phyloP scores from a whole-genome alignment of 64 coral and sea anemone species.

The Montipora sp. region DNA sequence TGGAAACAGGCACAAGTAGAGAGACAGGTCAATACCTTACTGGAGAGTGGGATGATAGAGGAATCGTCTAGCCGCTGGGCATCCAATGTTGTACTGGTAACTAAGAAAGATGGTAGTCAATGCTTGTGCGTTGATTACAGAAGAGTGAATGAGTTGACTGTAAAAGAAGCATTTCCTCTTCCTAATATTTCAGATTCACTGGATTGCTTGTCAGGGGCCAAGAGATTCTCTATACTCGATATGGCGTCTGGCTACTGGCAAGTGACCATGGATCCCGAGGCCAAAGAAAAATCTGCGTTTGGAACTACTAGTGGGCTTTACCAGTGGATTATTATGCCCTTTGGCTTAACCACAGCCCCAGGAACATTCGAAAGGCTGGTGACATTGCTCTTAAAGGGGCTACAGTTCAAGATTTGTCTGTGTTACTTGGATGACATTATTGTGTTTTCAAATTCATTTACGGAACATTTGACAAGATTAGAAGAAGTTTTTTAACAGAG shows the following conservation, averaged over 20 bases:
- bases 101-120: conserved; percentile 29
- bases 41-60: conserved; percentile 37
- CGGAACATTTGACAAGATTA: conserved; percentile 9
- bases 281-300: conserved; percentile 50
- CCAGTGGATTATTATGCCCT: conserved; percentile 49
- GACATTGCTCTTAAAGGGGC: not conserved
- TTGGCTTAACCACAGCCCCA: conserved; percentile 39
- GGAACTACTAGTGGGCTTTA: conserved; percentile 29
- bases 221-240: too few species aligned
- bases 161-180: conserved; percentile 28
- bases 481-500: not conserved
- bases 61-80: conserved; percentile 24
- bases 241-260: not conserved
- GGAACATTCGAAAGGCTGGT: conserved; percentile 56
- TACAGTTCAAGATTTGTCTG: not conserved
- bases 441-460: not conserved
- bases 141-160: conserved; percentile 32
- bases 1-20: conserved; percentile 28
- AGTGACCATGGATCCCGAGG: conserved; percentile 13
- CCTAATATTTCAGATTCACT: not conserved
- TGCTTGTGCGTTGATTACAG: conserved; percentile 33
- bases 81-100: conserved; percentile 12
- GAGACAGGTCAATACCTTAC: not conserved
- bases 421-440: not conserved
- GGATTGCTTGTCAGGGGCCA: conserved; percentile 12